phyloP scores from a whole-genome alignment of 1,140 invertebrate species.

The Mesaphorura yosii region DNA sequence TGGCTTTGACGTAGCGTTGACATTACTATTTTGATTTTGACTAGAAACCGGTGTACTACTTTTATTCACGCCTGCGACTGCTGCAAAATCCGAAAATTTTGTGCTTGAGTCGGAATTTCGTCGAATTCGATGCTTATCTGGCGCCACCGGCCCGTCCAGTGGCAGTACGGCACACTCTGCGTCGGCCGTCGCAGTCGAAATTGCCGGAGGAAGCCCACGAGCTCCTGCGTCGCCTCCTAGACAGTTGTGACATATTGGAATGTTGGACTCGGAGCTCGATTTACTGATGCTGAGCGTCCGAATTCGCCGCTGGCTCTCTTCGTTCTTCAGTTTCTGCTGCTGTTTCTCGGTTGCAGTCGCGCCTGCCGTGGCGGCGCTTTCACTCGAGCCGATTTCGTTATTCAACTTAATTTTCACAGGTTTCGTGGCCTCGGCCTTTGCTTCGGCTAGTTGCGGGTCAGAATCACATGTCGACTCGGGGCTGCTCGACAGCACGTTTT shows the following conservation, averaged over 20 bases:
- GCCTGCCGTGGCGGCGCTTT: too few species aligned
- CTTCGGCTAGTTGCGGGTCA: too few species aligned
- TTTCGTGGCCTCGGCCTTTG: too few species aligned
- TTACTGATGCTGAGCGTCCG: conserved; percentile 14
- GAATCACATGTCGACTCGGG: too few species aligned
- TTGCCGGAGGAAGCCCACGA: conserved; percentile 18
- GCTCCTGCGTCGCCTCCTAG: conserved; percentile 16
- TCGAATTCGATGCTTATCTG: neutral
- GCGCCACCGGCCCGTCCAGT: neutral
- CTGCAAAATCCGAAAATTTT: too few species aligned
- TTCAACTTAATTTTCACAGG: too few species aligned
- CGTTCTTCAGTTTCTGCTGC: conserved; percentile 4
- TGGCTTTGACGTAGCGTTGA: neutral
- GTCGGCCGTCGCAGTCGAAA: conserved; percentile 28
- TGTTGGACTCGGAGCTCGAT: conserved; percentile 30
- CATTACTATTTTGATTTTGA: neutral
- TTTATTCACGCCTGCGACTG: too few species aligned
- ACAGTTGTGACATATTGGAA: conserved; percentile 29
- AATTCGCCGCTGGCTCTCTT: neutral
- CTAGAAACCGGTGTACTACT: neutral
- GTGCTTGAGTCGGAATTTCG: neutral
- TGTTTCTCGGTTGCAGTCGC: too few species aligned
- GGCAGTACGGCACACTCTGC: conserved; percentile 20
- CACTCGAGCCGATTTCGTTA: too few species aligned
- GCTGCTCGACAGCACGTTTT: too few species aligned